Evolutionary conservation across 2,797 vertebrate genomes (phyloP).

Genomic region (Prionace glauca): DNA sequence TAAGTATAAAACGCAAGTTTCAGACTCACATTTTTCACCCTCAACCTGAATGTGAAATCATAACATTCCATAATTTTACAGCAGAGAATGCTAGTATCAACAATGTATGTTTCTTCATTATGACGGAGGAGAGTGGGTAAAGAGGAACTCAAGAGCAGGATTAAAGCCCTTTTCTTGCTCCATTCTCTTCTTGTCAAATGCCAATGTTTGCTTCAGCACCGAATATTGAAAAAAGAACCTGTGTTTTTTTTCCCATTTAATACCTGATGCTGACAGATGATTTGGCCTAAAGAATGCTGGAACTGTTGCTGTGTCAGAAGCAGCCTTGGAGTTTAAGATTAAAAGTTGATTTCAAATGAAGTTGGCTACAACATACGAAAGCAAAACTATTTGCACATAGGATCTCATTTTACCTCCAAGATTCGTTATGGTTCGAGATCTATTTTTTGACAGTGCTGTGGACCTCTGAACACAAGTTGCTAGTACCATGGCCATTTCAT

Average conservation of each 20-base stretch:
- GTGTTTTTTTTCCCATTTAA: not conserved
- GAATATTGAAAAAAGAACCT: not conserved
- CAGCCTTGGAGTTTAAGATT: not conserved
- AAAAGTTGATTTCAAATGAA: not conserved
- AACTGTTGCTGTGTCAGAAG: not conserved
- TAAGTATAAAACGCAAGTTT: no score
- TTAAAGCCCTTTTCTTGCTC: not conserved
- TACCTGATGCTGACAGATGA: not conserved
- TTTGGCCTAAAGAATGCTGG: not conserved
- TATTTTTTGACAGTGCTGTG: constrained; percentile 83
- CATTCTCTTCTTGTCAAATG: not conserved
- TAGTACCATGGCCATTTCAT: constrained; percentile 85
- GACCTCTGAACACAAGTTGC: constrained; percentile 94
- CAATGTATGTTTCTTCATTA: not conserved
- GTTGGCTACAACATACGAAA: not conserved
- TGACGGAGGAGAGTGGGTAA: not conserved
- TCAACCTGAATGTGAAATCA: no score
- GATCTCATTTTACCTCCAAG: constrained; percentile 41
- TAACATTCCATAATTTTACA: not conserved
- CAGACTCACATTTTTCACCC: no score
- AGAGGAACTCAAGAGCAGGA: not conserved
- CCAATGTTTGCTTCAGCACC: not conserved
- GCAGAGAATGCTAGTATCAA: not conserved
- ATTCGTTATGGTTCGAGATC: constrained; percentile 64
- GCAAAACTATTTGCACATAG: not conserved